A percentile compares a stretch with the other conserved stretches of the same genome.
Conservation (phyloP, 2,888 invertebrate genomes). For the Andrena dorsata region DNA sequence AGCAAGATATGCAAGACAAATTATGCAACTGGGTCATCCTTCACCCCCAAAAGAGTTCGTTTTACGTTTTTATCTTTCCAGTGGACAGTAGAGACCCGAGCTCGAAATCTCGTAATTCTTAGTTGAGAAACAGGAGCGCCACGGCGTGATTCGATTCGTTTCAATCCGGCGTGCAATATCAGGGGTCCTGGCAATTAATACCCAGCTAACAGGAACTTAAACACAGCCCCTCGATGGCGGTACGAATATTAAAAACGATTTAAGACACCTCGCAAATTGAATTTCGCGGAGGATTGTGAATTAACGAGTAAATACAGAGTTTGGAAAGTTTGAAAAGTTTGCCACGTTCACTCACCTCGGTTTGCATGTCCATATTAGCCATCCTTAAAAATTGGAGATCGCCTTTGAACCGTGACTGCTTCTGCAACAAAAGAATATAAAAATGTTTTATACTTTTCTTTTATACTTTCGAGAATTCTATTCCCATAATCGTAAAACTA, state of each 20-base stretch:
- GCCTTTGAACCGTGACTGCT: neutral
- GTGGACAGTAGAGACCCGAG: too few species aligned
- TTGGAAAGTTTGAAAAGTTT: neutral
- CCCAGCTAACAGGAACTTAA: neutral
- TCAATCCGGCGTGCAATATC: neutral
- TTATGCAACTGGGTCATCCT: neutral
- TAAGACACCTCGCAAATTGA: neutral
- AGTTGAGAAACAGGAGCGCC: too few species aligned
- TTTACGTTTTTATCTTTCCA: neutral
- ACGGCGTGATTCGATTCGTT: neutral
- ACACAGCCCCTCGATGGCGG: neutral
- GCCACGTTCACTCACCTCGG: constrained; percentile 45
- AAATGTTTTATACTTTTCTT: neutral
- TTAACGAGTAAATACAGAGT: constrained; percentile 5
- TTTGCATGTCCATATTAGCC: constrained; percentile 51
- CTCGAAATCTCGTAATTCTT: too few species aligned
- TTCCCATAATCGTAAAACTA: too few species aligned
- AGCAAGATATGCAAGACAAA: neutral
- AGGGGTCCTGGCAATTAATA: neutral
- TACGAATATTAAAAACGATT: neutral
- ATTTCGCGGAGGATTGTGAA: neutral
- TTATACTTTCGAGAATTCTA: neutral
- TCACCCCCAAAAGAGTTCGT: neutral
- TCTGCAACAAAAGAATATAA: constrained; percentile 25
- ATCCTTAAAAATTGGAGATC: neutral